Evolutionary conservation across 2,888 invertebrate species (phyloP).

Genomic region (Odontocolon sp.): DNA sequence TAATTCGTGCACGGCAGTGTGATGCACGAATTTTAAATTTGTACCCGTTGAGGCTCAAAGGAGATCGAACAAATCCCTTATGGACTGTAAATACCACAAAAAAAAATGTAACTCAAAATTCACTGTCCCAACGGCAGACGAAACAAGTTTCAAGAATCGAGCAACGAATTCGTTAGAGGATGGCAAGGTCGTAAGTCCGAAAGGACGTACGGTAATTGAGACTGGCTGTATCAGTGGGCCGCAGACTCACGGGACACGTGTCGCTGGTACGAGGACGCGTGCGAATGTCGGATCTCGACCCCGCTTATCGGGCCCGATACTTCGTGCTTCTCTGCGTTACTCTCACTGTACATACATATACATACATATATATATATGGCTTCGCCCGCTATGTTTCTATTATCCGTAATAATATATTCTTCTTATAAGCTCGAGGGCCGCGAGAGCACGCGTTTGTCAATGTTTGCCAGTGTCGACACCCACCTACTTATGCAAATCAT

Average conservation of each 20-base stretch:
- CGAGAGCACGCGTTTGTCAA: constrained; percentile 79
- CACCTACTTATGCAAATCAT: constrained; percentile 82
- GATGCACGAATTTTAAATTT: no score
- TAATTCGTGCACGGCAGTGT: no score
- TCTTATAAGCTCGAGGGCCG: constrained; percentile 70
- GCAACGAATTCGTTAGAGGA: no score
- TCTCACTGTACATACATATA: constrained; percentile 6
- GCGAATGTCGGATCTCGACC: constrained; percentile 53
- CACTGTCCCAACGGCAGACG: no score
- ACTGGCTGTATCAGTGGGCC: constrained; percentile 77
- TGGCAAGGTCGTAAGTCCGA: neutral
- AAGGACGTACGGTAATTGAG: constrained; percentile 74
- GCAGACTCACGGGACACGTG: constrained; percentile 73
- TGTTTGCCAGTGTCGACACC: constrained; percentile 81
- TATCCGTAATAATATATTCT: constrained; percentile 80
- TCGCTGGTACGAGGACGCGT: constrained; percentile 58
- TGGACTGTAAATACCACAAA: no score
- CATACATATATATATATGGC: constrained; percentile 19
- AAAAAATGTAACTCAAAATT: no score
- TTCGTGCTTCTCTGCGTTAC: constrained; percentile 6
- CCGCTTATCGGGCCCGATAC: constrained; percentile 50
- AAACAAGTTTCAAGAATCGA: neutral
- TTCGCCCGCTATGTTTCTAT: constrained; percentile 74
- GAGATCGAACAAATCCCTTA: no score
- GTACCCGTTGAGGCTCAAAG: no score